A percentile compares a stretch with the other conserved stretches of the same genome.
These are phyloP conservation scores for Aphrocallistes beatrix DNA, from an alignment of 37 sponge, comb jelly and placozoan genomes.

Conservation along the genomic window DNA sequence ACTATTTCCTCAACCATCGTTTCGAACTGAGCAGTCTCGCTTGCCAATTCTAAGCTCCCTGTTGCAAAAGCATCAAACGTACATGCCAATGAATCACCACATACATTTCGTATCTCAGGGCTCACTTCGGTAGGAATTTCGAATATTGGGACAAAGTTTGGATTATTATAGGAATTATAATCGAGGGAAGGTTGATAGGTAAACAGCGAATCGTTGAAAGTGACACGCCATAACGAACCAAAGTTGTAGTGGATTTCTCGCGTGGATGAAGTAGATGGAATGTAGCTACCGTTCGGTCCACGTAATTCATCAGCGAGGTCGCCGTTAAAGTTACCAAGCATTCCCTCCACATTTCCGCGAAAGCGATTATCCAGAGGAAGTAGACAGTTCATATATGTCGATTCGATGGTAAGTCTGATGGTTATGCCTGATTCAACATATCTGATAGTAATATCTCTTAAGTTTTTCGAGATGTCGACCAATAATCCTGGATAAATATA, in stretches of 20 bases:
- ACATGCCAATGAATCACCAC: background rate
- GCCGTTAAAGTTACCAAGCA: slow-evolving; percentile 2
- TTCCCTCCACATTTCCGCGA: background rate
- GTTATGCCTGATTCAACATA: background rate
- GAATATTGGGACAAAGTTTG: background rate
- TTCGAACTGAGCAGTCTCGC: background rate
- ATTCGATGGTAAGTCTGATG: background rate
- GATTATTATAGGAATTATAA: background rate
- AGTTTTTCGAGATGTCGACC: background rate
- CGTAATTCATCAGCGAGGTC: background rate
- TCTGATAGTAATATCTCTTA: background rate
- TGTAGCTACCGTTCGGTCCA: background rate
- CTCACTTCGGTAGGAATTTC: background rate
- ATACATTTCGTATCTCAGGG: background rate
- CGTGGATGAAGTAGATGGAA: background rate
- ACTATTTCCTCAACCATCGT: background rate
- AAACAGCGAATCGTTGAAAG: background rate
- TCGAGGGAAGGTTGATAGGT: background rate
- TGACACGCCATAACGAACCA: background rate
- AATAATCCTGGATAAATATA: background rate
- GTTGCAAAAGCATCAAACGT: background rate
- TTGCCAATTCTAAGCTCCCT: background rate
- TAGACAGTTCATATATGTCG: background rate
- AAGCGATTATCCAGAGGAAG: background rate
- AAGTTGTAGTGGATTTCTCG: background rate